Evolutionary conservation across 2,888 invertebrate genomes (phyloP).

Genomic region (Anorthoa munda): DNA sequence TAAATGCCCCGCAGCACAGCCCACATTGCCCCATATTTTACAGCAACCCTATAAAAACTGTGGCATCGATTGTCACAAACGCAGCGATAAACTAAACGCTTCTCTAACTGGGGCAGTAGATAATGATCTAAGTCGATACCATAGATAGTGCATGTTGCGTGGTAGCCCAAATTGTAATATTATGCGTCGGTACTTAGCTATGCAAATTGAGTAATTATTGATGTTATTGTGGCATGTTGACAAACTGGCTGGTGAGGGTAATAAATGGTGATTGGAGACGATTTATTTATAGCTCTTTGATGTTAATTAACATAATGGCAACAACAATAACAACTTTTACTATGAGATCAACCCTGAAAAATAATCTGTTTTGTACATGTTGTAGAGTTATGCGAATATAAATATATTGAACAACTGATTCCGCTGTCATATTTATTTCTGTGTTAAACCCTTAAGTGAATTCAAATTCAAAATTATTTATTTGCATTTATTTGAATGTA

Average conservation of each 20-base stretch:
- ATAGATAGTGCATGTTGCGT: constrained; percentile 30
- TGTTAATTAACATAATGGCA: no score
- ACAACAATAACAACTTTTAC: no score
- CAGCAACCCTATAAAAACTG: constrained; percentile 15
- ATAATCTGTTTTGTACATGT: no score
- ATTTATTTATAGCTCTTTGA: no score
- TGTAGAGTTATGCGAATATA: no score
- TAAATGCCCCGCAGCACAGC: neutral
- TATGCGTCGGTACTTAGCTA: constrained; percentile 31
- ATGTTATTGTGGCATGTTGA: constrained; percentile 19
- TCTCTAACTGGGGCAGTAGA: constrained; percentile 43
- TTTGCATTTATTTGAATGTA: no score
- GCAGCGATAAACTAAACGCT: constrained; percentile 39
- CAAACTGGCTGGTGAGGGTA: neutral
- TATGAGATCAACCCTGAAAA: no score
- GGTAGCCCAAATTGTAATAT: constrained; percentile 26
- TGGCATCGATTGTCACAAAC: constrained; percentile 26
- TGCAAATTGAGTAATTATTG: constrained; percentile 42
- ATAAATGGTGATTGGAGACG: neutral
- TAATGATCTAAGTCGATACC: constrained; percentile 44
- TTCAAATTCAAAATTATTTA: no score
- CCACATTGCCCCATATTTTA: constrained; percentile 19
- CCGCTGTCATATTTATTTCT: no score
- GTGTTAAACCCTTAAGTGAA: no score
- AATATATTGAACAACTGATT: no score